Percentiles rank a stretch among this genome's conserved stretches.
Evolutionary conservation across 2,888 invertebrate species (phyloP).

Genomic region (Cryptophagus acutangulus): DNA sequence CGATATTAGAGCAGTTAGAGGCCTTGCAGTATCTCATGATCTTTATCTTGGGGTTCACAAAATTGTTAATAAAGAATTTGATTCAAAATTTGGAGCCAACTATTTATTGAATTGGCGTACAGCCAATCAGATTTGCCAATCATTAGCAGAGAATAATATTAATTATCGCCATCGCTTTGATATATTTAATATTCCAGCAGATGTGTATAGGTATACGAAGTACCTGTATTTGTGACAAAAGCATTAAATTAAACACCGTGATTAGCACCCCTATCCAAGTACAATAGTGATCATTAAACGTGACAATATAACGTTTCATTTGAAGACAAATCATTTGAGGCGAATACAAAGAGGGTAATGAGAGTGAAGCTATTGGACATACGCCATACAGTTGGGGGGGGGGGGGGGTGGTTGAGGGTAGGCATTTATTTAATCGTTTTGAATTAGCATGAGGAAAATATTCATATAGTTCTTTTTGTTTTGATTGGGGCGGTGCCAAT

Average conservation of each 20-base stretch:
- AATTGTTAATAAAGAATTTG: too few relatives aligned
- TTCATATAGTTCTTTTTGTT: slow-evolving; percentile 19
- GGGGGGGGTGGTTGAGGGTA: not conserved
- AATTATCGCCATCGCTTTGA: too few relatives aligned
- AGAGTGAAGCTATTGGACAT: not conserved
- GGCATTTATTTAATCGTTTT: slow-evolving; percentile 1
- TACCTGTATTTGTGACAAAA: too few relatives aligned
- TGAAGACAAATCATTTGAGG: slow-evolving; percentile 16
- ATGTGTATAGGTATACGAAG: too few relatives aligned
- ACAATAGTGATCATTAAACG: slow-evolving; percentile 21
- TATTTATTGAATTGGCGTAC: too few relatives aligned
- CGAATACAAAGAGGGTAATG: slow-evolving; percentile 13
- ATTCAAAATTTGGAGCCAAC: too few relatives aligned
- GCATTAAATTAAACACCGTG: slow-evolving; percentile 12
- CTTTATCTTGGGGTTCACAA: too few relatives aligned
- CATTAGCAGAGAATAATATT: too few relatives aligned
- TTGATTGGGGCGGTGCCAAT: slow-evolving; percentile 20
- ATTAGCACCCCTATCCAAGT: slow-evolving; percentile 13
- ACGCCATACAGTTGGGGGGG: not conserved
- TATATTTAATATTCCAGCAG: too few relatives aligned
- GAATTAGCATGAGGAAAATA: slow-evolving; percentile 11
- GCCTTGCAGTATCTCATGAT: too few relatives aligned
- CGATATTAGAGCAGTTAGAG: too few relatives aligned
- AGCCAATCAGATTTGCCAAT: too few relatives aligned
- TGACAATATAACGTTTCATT: slow-evolving; percentile 20